Conservation (phyloP, 2,888 invertebrate genomes). For the Acrocyrtus sp. region DNA sequence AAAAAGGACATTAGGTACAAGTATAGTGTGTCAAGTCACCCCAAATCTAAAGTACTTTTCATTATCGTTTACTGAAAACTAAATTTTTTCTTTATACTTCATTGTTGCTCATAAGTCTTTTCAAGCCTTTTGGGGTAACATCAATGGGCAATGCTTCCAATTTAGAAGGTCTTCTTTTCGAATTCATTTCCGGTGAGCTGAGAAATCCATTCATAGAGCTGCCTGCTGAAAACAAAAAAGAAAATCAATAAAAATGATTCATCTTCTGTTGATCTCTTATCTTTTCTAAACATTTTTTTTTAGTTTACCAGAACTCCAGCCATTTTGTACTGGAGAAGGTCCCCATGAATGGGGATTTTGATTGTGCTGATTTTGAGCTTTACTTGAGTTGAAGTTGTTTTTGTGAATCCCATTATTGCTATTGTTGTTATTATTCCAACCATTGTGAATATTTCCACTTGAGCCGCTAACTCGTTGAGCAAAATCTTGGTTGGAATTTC, state of each 20-base stretch:
- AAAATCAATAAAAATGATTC: too few species aligned
- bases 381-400: conserved; percentile 42
- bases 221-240: conserved; percentile 38
- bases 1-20: too few species aligned
- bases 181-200: conserved; percentile 64
- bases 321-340: conserved; percentile 62
- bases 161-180: conserved; percentile 66
- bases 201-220: conserved; percentile 60
- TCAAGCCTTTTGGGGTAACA: conserved; percentile 62
- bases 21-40: too few species aligned
- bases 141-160: conserved; percentile 68
- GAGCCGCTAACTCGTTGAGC: conserved; percentile 56
- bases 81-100: too few species aligned
- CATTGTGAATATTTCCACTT: conserved; percentile 55
- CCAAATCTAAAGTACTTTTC: too few species aligned
- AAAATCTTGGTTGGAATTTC: too few species aligned
- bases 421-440: conserved; percentile 33
- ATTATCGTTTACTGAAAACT: too few species aligned
- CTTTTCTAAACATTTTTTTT: too few species aligned
- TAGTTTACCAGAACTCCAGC: conserved; percentile 58
- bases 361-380: conserved; percentile 41
- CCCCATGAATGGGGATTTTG: conserved; percentile 63
- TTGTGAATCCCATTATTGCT: conserved; percentile 61
- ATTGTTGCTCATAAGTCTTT: conserved; percentile 50
- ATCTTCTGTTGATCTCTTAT: too few species aligned